A percentile compares a stretch with the other conserved stretches of the same genome.
Conservation (phyloP, 1,140 invertebrate species). For the Bombyx mori region ASM3026992v2 NC_085131.1:10274501-10275000, state of each 20-base stretch:
- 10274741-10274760: no score
- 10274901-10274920: conserved; percentile 28
- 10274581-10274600: conserved; percentile 42
- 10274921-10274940: conserved; percentile 27
- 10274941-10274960: conserved; percentile 28
- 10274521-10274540: background rate
- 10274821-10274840: conserved; percentile 46
- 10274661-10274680: conserved; percentile 49
- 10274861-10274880: conserved; percentile 37
- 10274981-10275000: conserved; percentile 69
- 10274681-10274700: conserved; percentile 38
- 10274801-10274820: conserved; percentile 51
- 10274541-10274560: conserved; percentile 14
- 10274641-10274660: conserved; percentile 18
- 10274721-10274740: conserved; percentile 28
- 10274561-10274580: conserved; percentile 18
- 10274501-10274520: no score
- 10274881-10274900: conserved; percentile 3
- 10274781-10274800: no score
- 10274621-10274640: conserved; percentile 26
- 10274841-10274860: conserved; percentile 57
- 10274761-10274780: no score
- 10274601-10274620: conserved; percentile 25
- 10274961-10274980: conserved; percentile 37
- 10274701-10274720: conserved; percentile 36